Evolutionary conservation across 2,888 invertebrate species (phyloP).

Genomic region (Drosophila paramelanica): DNA sequence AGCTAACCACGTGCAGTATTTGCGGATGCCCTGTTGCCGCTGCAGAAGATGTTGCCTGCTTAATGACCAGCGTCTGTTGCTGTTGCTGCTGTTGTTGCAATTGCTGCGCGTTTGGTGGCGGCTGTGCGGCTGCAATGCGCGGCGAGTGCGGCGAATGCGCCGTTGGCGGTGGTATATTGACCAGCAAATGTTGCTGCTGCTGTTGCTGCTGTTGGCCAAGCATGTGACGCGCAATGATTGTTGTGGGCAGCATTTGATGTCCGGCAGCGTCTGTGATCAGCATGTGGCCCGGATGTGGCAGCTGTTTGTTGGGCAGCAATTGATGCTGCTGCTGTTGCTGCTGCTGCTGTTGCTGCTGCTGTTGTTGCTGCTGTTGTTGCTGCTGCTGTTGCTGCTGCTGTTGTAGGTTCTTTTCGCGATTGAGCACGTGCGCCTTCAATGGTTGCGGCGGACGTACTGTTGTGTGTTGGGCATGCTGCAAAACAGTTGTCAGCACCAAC

Average conservation of each 20-base stretch:
- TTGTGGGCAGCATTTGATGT: conserved; percentile 78
- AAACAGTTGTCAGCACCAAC: conserved; percentile 77
- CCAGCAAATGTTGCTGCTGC: conserved; percentile 79
- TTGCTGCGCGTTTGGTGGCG: conserved; percentile 46
- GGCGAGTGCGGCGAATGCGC: conserved; percentile 77
- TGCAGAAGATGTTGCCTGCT: conserved; percentile 68
- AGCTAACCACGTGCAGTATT: conserved; percentile 81
- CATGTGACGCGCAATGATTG: conserved; percentile 67
- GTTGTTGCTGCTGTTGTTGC: conserved; percentile 56
- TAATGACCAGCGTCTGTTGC: conserved; percentile 80
- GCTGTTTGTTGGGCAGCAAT: conserved; percentile 68
- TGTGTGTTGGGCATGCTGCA: conserved; percentile 84
- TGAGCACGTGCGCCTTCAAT: conserved; percentile 88
- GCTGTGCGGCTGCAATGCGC: conserved; percentile 64
- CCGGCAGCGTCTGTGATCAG: conserved; percentile 69
- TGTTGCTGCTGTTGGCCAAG: conserved; percentile 54
- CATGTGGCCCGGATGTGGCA: conserved; percentile 66
- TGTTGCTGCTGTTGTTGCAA: conserved; percentile 69
- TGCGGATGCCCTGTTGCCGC: conserved; percentile 63
- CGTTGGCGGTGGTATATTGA: conserved; percentile 83
- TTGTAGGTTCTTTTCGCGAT: conserved; percentile 85
- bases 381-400: conserved; percentile 66
- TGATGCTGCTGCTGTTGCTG: conserved; percentile 70
- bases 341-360: conserved; percentile 65
- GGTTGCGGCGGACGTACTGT: conserved; percentile 86